Evolutionary conservation across 2,113 vertebrate species (phyloP), one percentile per base, ranked within the genome.

Genomic region (Tympanuchus pallidicinctus): DNA sequence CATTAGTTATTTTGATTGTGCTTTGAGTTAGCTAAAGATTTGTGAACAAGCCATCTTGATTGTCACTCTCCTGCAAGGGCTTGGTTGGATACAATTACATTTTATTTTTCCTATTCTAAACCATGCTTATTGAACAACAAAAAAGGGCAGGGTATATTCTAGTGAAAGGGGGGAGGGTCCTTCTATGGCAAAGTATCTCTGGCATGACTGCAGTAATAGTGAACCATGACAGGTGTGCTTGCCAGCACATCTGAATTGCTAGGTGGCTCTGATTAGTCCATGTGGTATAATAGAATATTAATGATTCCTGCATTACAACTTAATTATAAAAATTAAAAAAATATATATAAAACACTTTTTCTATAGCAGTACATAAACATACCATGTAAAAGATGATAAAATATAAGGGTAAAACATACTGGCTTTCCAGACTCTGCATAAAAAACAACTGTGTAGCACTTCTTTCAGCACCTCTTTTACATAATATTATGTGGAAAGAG

Each of bases 271-370:
- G 38, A 18, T 38, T 10, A 86, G 32, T 67, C 42, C 32, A 10
- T 0, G 0, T 11, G 8, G 13, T n/a, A 59, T 30, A 66, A 36
- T 0, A 42, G 24, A 17, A 5, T 28, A 11, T 50, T 60, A 52
- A 52, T 43, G 36, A 79, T 43, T 75, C 57, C 89, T 92, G 56
- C 63, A 36, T 43, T 88, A 78, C 48, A 36, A 48, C 34, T 67
- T 48, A 54, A 74, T 88, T 94, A 94, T 13, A 96, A 94, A 93
- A 94, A 90, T 90, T 80, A 88, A 90, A 88, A 96, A 95, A 64
- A 54, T 22, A 48, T 48, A 16, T 93, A 94, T 17, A 82, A 82
- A 93, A 88, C 15, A 7, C 38, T 28, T 75, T 59, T 60, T 11
- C 10, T 4, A 1, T 36, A 65, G 65, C 25, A 81, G 70, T 67